Base-by-base conservation (phyloP, 2,888 invertebrate species). In the Graphium colonna region DNA sequence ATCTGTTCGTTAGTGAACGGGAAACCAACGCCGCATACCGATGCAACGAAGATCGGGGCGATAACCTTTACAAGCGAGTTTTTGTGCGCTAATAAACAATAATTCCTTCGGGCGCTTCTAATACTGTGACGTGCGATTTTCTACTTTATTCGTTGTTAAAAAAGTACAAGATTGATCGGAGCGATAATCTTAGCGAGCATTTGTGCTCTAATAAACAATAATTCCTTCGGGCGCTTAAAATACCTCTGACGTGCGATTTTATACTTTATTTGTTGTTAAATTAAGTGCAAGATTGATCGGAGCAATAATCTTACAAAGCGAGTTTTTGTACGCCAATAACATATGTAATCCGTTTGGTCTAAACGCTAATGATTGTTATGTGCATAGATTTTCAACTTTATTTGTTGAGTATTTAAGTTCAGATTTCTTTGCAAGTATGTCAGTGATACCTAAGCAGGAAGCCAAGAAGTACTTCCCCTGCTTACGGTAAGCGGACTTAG, bases 1-100 rank as follows among this genome's bases (percentile, higher is more conserved):
- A 45, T 48, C 48, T 51, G 47, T 49, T 55, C 51, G 15, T 15
- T 47, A 1, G 18, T 10, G 40, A 51, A 45, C 46, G 13, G 50
- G 26, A 46, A 52, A 53, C 52, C 49, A 16, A 16, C 39, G 47
- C 33, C 43, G 48, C 16, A 18, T 17, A 16, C 48, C n/a, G 31
- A 5, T 33, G 44, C n/a, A 21, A 12, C 9, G 42, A 18, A 43
- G 38, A 13, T 18, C 33, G 28, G 53, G 39, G 18, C 31, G 42
- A 36, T 53, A 21, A 38, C 15, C 39, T 36, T 21, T 31, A 13
- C 10, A 15, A 33, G 38, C 13, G 39, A 33, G 43, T 48, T 53
- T 47, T 52, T 43, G 43, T 52, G 42, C 48, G 21, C 28, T 18
- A 43, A 13, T 53, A 38, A 52, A 46, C 40, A 38, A 36, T 39